Evolutionary conservation across 2,888 invertebrate species (phyloP).

Genomic region (Hyppa rectilinea): DNA sequence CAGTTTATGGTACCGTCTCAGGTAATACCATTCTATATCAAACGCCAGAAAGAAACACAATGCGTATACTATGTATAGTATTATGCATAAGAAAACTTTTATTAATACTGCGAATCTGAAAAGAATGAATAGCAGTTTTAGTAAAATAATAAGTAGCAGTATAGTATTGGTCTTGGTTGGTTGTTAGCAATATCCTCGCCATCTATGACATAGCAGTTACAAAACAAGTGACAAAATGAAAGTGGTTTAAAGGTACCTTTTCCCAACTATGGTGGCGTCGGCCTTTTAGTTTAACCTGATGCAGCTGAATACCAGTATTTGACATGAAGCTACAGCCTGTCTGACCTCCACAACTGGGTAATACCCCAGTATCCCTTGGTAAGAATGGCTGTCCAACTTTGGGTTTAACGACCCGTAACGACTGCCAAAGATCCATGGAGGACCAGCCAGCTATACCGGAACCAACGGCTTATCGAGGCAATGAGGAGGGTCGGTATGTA

Average conservation of each 20-base stretch:
- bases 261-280: too few species aligned
- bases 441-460: too few species aligned
- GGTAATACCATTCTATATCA: constrained; percentile 75
- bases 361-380: too few species aligned
- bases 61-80: constrained; percentile 74
- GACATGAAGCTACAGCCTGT: too few species aligned
- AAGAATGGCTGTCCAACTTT: too few species aligned
- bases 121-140: neutral
- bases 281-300: too few species aligned
- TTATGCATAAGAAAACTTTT: constrained; percentile 73
- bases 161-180: neutral
- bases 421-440: too few species aligned
- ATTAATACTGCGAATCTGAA: constrained; percentile 73
- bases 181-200: neutral
- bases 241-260: neutral
- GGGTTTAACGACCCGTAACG: too few species aligned
- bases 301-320: too few species aligned
- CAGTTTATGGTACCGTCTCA: constrained; percentile 64
- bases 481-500: too few species aligned
- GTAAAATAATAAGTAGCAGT: neutral
- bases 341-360: too few species aligned
- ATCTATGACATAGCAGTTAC: neutral
- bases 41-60: constrained; percentile 79
- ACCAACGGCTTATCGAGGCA: too few species aligned
- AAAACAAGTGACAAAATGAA: neutral